Evolutionary conservation across 2,888 invertebrate species (phyloP).

Genomic region (Dugesia japonica): DNA sequence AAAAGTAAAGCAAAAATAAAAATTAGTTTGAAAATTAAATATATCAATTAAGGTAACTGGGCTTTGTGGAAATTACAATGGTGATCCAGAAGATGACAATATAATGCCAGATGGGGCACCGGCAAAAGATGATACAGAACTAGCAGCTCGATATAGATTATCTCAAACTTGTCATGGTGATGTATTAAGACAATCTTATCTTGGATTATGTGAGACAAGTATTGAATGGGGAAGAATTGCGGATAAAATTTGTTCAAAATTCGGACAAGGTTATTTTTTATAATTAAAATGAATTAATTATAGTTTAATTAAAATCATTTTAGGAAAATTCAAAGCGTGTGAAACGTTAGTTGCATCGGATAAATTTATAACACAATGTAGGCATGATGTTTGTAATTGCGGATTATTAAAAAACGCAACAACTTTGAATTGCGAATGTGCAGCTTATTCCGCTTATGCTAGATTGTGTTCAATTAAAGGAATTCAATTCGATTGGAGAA

Average conservation of each 20-base stretch:
- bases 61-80: slow-evolving; percentile 36
- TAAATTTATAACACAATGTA: slow-evolving; percentile 26
- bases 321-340: slow-evolving; percentile 26
- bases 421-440: slow-evolving; percentile 27
- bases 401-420: slow-evolving; percentile 26
- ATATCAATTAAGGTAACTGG: slow-evolving; percentile 33
- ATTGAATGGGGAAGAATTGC: neutral
- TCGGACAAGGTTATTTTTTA: slow-evolving; percentile 2
- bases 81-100: slow-evolving; percentile 32
- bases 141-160: neutral
- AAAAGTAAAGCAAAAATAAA: neutral
- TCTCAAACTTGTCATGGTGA: slow-evolving; percentile 7
- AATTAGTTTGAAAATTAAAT: neutral
- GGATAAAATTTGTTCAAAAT: neutral
- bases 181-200: slow-evolving; percentile 10
- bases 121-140: neutral
- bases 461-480: slow-evolving; percentile 27
- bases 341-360: slow-evolving; percentile 27
- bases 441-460: slow-evolving; percentile 28
- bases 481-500: slow-evolving; percentile 26
- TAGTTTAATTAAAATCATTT: neutral
- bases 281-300: neutral
- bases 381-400: slow-evolving; percentile 32
- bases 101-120: neutral
- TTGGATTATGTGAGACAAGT: neutral